These are phyloP conservation scores for Blastobasis lacticolella DNA, from an alignment of 2,888 invertebrate genomes.

Conservation along the genomic window DNA sequence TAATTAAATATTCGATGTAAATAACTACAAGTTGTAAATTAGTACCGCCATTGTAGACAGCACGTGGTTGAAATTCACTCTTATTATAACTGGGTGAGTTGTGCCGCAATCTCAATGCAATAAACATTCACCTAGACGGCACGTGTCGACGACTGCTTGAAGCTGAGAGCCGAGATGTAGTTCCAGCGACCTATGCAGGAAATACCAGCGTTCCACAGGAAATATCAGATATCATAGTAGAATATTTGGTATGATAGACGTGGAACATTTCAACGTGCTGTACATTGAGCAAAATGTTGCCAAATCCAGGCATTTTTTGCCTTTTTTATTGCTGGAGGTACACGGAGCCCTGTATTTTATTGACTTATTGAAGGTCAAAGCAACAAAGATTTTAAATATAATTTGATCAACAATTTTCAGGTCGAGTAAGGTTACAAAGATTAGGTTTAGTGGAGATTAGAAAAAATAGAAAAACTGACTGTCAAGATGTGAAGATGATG, in stretches of 20 bases:
- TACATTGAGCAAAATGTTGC: not conserved
- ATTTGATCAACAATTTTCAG: too few relatives aligned
- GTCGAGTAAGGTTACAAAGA: too few relatives aligned
- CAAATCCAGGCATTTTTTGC: not conserved
- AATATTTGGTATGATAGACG: not conserved
- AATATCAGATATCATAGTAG: not conserved
- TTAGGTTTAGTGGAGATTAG: too few relatives aligned
- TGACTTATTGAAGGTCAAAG: too few relatives aligned
- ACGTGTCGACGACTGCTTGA: conserved; percentile 46
- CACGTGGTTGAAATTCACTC: too few relatives aligned
- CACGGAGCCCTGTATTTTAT: conserved; percentile 20
- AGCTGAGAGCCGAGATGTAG: conserved; percentile 18
- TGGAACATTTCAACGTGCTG: not conserved
- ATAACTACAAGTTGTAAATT: too few relatives aligned
- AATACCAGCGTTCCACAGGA: not conserved
- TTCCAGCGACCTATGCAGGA: not conserved
- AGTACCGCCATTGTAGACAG: too few relatives aligned
- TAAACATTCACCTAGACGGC: conserved; percentile 50
- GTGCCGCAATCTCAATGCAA: conserved; percentile 59
- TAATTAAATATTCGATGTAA: too few relatives aligned
- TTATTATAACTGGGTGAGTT: conserved; percentile 26
- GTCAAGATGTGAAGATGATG: too few relatives aligned
- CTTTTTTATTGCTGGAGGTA: not conserved
- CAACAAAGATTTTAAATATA: too few relatives aligned
- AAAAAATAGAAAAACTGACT: too few relatives aligned